Base-by-base conservation (phyloP, 2,797 vertebrate genomes). In the Geotrypetes seraphini region DNA sequence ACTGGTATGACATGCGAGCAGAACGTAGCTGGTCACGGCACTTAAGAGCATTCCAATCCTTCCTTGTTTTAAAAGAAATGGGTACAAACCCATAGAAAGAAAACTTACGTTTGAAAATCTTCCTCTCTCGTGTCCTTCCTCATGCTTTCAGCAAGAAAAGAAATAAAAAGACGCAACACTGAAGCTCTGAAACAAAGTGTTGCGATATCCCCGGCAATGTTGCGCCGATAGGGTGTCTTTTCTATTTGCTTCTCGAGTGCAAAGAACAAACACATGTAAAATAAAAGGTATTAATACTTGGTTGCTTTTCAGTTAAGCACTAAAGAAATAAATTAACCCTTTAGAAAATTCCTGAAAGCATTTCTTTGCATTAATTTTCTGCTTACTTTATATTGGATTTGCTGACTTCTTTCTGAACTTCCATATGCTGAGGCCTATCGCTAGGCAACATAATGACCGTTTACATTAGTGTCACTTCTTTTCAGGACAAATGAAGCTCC, bases 181-280 rank as follows among this genome's bases (percentile, higher is more conserved):
- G 27, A 25, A n/a, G 10, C 42, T 31, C 25, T 35, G 16, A 49
- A 50, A 19, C 10, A 31, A 73, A 44, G 57, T 39, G 51, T 31
- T 67, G 53, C 67, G 53, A 28, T 40, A 42, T 16, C 62, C 35
- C 15, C 57, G 41, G n/a, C n/a, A n/a, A 51, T 6, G 18, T 39
- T 57, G 47, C 53, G 37, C 13, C 43, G 16, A 47, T 18, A 33
- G 1, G 47, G 47, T 10, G 50, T 47, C 28, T 60, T 63, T 28
- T 49, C 28, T 28, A 69, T 53, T 36, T n/a, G n/a, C n/a, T n/a
- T 29, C n/a, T 3, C 33, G 39, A 47, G 25, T 3, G 39, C n/a
- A 48, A 7, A 55, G 12, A 48, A 25, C 25, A 31, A 66, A 60
- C 59, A 66, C 63, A 52, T 66, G 63, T 50, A 60, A 60, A 63